phyloP scores from a whole-genome alignment of 2,888 invertebrate genomes.

The Meteorus colon region DNA sequence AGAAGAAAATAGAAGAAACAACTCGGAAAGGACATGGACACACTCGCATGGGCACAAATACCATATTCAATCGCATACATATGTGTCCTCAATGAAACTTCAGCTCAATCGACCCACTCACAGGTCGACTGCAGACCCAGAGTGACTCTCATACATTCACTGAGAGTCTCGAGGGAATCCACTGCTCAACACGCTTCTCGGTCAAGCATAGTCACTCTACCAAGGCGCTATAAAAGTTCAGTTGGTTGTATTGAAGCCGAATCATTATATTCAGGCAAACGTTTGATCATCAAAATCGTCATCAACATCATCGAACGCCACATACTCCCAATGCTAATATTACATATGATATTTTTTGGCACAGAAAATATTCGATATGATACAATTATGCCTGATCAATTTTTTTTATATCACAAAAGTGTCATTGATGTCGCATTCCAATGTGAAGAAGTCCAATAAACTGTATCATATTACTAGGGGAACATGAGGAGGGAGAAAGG shows the following conservation, averaged over 20 bases:
- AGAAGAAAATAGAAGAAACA: slow-evolving; percentile 54
- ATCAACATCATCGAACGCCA: not conserved
- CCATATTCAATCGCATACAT: not conserved
- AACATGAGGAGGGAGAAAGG: slow-evolving; percentile 56
- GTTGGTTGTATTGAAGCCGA: slow-evolving; percentile 55
- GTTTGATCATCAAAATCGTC: not conserved
- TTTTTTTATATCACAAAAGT: slow-evolving; percentile 46
- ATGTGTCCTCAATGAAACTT: slow-evolving; percentile 1
- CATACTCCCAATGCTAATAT: not conserved
- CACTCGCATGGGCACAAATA: not conserved
- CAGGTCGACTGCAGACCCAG: not conserved
- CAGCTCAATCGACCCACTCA: not conserved
- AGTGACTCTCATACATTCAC: not conserved
- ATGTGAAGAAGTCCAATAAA: slow-evolving; percentile 71
- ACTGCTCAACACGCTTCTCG: slow-evolving; percentile 48
- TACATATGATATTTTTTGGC: not conserved
- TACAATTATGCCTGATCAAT: not conserved
- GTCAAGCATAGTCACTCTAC: slow-evolving; percentile 63
- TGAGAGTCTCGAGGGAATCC: slow-evolving; percentile 26
- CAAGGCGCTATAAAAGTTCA: slow-evolving; percentile 61
- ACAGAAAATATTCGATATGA: not conserved
- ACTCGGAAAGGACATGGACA: not conserved
- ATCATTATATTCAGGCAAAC: not conserved
- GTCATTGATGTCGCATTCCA: slow-evolving; percentile 64
- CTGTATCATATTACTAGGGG: slow-evolving; percentile 70